phyloP scores from a whole-genome alignment of 1,140 invertebrate genomes.

The Tenebrio molitor region DNA sequence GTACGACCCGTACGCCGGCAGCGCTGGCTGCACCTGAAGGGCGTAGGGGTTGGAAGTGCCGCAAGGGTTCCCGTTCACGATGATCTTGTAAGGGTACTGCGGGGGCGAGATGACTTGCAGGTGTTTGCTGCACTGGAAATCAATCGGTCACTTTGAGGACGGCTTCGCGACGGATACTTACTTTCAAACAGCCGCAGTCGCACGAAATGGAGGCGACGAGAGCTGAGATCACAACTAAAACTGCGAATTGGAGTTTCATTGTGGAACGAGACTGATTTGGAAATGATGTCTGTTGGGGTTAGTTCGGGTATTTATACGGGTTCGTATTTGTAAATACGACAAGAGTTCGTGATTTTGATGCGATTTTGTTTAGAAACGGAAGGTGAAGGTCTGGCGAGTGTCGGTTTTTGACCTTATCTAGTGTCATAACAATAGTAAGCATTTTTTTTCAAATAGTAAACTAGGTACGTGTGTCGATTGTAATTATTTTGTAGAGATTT shows the following conservation, averaged over 20 bases:
- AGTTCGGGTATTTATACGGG: not conserved
- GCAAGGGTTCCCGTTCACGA: slow-evolving; percentile 3
- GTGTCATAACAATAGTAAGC: slow-evolving; percentile 5
- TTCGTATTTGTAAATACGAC: slow-evolving; percentile 2
- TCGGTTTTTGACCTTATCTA: slow-evolving; percentile 17
- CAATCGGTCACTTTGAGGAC: slow-evolving; percentile 13
- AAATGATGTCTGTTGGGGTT: not conserved
- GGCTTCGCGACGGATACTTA: slow-evolving; percentile 27
- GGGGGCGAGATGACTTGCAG: slow-evolving; percentile 49
- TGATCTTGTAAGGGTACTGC: slow-evolving; percentile 37
- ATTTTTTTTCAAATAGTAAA: not conserved
- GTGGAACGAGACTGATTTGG: not conserved
- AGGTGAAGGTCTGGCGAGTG: not conserved
- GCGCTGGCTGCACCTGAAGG: not conserved
- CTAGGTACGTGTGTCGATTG: not conserved
- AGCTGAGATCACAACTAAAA: not conserved
- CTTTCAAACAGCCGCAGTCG: slow-evolving; percentile 53
- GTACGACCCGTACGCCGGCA: no score
- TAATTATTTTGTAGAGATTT: not conserved
- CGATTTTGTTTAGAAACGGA: not conserved
- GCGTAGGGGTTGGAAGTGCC: not conserved
- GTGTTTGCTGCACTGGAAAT: slow-evolving; percentile 51
- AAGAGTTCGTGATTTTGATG: not conserved
- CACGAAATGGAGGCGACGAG: slow-evolving; percentile 10
- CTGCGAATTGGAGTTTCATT: not conserved